Base-by-base conservation (phyloP, 2,797 vertebrate species). In the Pseudochromis fuscus region DNA sequence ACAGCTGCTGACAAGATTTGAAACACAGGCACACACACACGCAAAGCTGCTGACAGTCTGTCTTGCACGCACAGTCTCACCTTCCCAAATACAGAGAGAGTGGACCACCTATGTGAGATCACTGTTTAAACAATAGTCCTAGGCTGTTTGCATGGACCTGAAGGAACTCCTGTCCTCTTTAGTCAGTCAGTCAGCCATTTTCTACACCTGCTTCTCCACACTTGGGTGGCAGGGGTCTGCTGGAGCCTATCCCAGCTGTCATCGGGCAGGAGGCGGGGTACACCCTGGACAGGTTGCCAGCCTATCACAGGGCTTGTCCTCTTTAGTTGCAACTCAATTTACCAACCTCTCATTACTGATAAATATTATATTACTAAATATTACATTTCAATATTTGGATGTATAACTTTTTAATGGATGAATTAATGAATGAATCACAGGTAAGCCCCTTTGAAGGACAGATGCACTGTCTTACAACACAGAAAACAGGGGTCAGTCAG, bases 1-100 rank as follows among this genome's bases (percentile, higher is more conserved):
- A 88, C 81, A 86, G 84, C 80, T 66, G 66, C 79, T 84, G 82
- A 87, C 82, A 80, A 73, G 71, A 86, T 81, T 63, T 77, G 53
- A 88, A 72, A 84, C 71, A 76, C 76, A 50, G 18, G 23, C 69
- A 50, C 77, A 51, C 49, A 62, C 72, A 55, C 78, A 80, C 61
- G 67, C 74, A 65, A 24, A 65, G 44, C 38, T 18, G 30, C 66
- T 59, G 63, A 85, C 73, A 82, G 72, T 57, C 51, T 49, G 70
- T 55, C 55, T 57, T 48, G 38, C 67, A 56, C 66, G 45, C 67
- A 30, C 55, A 64, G 68, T 52, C 40, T 61, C 45, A 52, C 61
- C 27, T 30, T 79, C 55, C 37, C 50, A 53, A 69, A 75, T 52
- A 63, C 79, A 78, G 55, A 70, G 33, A 57, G 24, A 64, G 51